Evolutionary conservation across 2,113 vertebrate species (phyloP).

Genomic region (Myiozetetes cayanensis): DNA sequence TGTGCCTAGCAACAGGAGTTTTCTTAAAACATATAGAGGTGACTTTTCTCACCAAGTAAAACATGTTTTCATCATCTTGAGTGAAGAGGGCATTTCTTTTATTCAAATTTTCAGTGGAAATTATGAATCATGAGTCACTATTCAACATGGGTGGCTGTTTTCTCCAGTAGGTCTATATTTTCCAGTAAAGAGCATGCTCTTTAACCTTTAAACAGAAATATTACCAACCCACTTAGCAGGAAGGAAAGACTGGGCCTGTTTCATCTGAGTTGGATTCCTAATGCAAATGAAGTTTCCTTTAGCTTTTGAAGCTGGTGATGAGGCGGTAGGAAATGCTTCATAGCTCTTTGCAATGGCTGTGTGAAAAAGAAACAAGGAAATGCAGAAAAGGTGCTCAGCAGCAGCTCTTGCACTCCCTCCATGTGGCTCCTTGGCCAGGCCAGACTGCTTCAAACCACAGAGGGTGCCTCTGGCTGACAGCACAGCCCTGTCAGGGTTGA

Average conservation of each 20-base stretch:
- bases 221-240: neutral
- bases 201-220: neutral
- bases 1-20: neutral
- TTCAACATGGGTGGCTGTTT: neutral
- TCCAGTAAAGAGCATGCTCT: neutral
- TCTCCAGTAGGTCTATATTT: neutral
- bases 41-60: neutral
- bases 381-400: neutral
- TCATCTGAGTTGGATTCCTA: neutral
- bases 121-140: neutral
- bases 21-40: neutral
- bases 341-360: neutral
- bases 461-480: neutral
- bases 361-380: neutral
- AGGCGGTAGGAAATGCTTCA: neutral
- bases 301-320: conserved; percentile 9
- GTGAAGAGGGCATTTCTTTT: neutral
- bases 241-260: neutral
- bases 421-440: neutral
- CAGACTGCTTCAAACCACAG: neutral
- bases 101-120: conserved; percentile 7
- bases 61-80: neutral
- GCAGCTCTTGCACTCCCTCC: neutral
- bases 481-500: neutral
- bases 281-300: neutral